Evolutionary conservation across 2,113 vertebrate genomes (phyloP), one percentile per base, ranked within the genome.

Genomic region (Menidia beryllina): DNA sequence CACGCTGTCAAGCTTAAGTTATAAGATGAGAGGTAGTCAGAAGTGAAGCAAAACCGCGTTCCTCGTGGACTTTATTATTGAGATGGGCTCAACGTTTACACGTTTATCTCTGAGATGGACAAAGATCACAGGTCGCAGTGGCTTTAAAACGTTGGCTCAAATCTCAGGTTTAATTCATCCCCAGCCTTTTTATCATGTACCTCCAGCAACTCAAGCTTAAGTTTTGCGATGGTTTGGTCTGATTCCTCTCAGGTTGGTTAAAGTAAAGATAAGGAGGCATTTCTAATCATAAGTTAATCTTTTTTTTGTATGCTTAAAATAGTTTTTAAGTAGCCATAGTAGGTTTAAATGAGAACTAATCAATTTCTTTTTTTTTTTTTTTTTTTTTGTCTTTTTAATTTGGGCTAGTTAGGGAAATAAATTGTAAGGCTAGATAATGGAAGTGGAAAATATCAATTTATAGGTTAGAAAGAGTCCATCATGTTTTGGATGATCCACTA

Each of bases 1-100:
- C 77, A 58, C 52, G 69, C 55, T 79, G 82, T 84, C 76, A 84
- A 24, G 71, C 65, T 76, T 25, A 56, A 69, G 69, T 77, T 70
- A 30, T 20, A 24, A 45, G 20, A 30, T 79, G 5, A 66, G 65
- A 45, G 34, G 59, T 59, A n/a, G 15, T 43, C 49, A 47, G 39
- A 73, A 61, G 63, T 61, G 72, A 36, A 36, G 9, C 30, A 45
- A 41, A 50, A 3, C n/a, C n/a, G 26, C 24, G 10, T 21, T 36
- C 12, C 54, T 49, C 49, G 6, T 30, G 13, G 20, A 21, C 43
- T 74, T 63, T 14, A 15, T 63, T 54, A n/a, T 71, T 30, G 19
- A 13, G 64, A 30, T 43, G n/a, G 38, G 51, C 23, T 54, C 50
- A 48, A 68, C 56, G 39, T 64, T 72, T 6, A 59, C 20, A 48